These are phyloP conservation scores for Yoshiicerus persimilis DNA, from an alignment of 1,140 invertebrate species.

Conservation along the genomic window DNA sequence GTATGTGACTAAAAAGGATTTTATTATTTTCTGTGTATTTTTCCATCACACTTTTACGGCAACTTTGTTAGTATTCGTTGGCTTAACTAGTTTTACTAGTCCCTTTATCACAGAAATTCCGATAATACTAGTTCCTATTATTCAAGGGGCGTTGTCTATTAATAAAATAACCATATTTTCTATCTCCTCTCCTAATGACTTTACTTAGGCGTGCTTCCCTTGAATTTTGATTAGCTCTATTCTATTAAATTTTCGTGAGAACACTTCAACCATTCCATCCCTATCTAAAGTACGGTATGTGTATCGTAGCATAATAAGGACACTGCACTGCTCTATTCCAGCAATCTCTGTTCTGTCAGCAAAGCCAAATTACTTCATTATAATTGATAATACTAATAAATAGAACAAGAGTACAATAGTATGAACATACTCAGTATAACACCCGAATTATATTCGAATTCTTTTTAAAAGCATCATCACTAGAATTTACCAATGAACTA, in stretches of 20 bases:
- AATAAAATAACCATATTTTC: constrained; percentile 19
- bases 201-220: background rate
- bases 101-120: background rate
- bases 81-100: background rate
- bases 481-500: too few relatives aligned
- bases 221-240: constrained; percentile 9
- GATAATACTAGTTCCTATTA: background rate
- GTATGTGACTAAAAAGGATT: background rate
- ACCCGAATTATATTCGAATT: too few relatives aligned
- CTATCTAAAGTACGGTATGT: too few relatives aligned
- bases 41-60: background rate
- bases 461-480: too few relatives aligned
- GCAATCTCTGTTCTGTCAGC: too few relatives aligned
- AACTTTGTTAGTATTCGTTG: background rate
- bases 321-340: too few relatives aligned
- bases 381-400: too few relatives aligned
- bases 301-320: too few relatives aligned
- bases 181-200: background rate
- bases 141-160: constrained; percentile 10
- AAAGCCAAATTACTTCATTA: too few relatives aligned
- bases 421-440: too few relatives aligned
- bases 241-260: background rate
- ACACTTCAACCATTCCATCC: background rate
- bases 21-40: background rate
- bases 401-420: too few relatives aligned